Evolutionary conservation across 35 echinoderm and acorn worm species (phyloP), one percentile per base, ranked within the genome.

Genomic region (Ptychodera flava): DNA sequence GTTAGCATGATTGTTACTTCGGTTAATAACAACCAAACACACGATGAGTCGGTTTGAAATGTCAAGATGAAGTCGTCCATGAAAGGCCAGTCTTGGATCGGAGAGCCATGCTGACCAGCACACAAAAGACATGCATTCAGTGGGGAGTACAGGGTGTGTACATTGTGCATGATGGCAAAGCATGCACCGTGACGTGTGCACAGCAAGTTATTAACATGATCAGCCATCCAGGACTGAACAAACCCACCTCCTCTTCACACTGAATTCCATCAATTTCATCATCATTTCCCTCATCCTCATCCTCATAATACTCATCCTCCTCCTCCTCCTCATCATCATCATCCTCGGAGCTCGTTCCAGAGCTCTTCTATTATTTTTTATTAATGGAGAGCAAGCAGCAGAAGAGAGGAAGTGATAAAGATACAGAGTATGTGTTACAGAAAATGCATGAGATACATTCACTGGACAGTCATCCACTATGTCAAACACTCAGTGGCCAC

Each of bases 101-200:
- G n/a, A n/a, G n/a, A n/a, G n/a, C n/a, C n/a, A n/a, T n/a, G n/a
- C n/a, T n/a, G n/a, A n/a, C n/a, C n/a, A n/a, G n/a, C n/a, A n/a
- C n/a, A n/a, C n/a, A n/a, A 86, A 75, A 77, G 36, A 77, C 45
- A 77, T 86, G 45, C 85, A 86, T 45, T 86, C 6, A 31, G 78
- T 33, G 36, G 45, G 32, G 31, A 77, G 76, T 38, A 86, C 85
- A 86, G 37, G 85, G 16, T 77, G 85, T 77, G 32, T 86, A 77
- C 45, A 38, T 32, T 77, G n/a, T n/a, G n/a, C n/a, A n/a, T n/a
- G n/a, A n/a, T n/a, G n/a, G n/a, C n/a, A n/a, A n/a, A n/a, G n/a
- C n/a, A n/a, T n/a, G n/a, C n/a, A n/a, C n/a, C n/a, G n/a, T n/a
- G n/a, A n/a, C n/a, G n/a, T n/a, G n/a, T n/a, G n/a, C n/a, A n/a